Evolutionary conservation across 2,888 invertebrate species (phyloP), one percentile per base, ranked within the genome.

Genomic region (Desoria tigrina): DNA sequence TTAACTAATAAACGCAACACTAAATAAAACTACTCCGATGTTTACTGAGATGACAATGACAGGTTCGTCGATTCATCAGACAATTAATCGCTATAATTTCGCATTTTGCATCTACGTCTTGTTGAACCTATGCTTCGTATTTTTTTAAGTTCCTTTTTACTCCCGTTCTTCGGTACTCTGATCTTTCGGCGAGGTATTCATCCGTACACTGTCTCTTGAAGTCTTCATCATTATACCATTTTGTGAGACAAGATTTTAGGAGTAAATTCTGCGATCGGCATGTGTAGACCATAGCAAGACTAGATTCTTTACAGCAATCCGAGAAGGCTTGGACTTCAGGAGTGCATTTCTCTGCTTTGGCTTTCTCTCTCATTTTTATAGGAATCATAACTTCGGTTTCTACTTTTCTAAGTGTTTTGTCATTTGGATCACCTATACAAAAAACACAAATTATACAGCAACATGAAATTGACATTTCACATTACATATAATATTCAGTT

Each of bases 301-400:
- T 85, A 61, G 84, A 83, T 45, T 79, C 79, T 79, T 88, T 88
- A 77, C 92, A 91, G 79, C 92, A 92, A 54, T 86, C 82, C 39
- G 85, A 77, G 73, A 85, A 85, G 11, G 76, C 84, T 83, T 77
- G 80, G 0, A 92, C 90, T 82, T 89, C 88, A 73, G 85, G 80
- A 0, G 78, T 68, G 80, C 97, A 97, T 32, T 32, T 32, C 80
- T 93, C 91, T 16, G 78, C 79, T 79, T 87, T 90, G 0, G 94
- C 90, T 76, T 86, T 87, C 26, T 92, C 90, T 74, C 95, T 85
- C 84, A 97, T 89, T 77, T 90, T 86, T 81, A 94, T 90, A 0
- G 95, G 92, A 79, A 98, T 90, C 73, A 95, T 79, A 21, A 97
- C 88, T 78, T 95, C 92, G 23, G 81, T 81, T 81, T 98, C 98